Evolutionary conservation across 2,113 vertebrate species (phyloP).

Genomic region (Oreochromis niloticus): DNA sequence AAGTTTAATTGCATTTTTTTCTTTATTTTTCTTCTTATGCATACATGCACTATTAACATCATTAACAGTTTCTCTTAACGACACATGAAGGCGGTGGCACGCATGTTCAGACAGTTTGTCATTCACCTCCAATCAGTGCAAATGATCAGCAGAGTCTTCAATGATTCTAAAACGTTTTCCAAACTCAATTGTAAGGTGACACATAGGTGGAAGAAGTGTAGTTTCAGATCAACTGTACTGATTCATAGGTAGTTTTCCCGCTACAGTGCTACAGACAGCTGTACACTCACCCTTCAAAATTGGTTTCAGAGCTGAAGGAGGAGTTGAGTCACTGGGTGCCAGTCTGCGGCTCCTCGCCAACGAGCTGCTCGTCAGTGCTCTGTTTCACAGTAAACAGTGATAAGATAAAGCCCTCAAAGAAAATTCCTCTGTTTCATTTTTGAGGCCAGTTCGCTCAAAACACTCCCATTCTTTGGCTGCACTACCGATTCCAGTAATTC

Average conservation of each 20-base stretch:
- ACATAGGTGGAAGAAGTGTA: not conserved
- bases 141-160: not conserved
- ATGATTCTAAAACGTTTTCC: not conserved
- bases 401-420: not conserved
- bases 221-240: not conserved
- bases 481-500: not conserved
- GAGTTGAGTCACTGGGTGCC: not conserved
- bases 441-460: not conserved
- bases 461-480: not conserved
- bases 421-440: conserved; percentile 2
- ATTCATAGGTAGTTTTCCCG: not conserved
- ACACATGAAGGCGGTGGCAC: not conserved
- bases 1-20: not conserved
- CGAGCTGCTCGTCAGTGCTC: not conserved
- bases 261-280: not conserved
- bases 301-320: not conserved
- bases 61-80: not conserved
- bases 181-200: not conserved
- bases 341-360: not conserved
- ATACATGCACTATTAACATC: not conserved
- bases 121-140: not conserved
- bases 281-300: not conserved
- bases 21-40: not conserved
- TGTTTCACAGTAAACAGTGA: conserved; percentile 23
- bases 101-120: not conserved